Evolutionary conservation across 2,113 vertebrate genomes (phyloP), one percentile per base, ranked within the genome.

Genomic region (Cacatua alba): DNA sequence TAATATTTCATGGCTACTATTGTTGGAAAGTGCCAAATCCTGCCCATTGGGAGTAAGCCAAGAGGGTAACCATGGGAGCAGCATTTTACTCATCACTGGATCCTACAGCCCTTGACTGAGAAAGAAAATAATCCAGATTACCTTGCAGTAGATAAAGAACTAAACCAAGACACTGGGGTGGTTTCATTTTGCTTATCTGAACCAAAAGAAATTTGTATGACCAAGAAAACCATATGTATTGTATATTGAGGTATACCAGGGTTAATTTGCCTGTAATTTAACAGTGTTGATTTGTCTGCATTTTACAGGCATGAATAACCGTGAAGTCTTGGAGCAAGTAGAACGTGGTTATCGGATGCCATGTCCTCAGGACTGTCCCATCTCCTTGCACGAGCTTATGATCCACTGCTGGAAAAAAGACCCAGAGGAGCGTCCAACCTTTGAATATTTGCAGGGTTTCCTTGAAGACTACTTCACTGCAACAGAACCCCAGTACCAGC

Each of bases 381-480:
- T 98, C 97, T 99, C 99, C 26, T 98, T 99, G 89, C 99, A 99
- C 6, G 99, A 99, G 98, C 99, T 99, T 67, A 99, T 99, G 99
- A 98, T 99, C 90, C 99, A 99, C 97, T 99, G 99, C 99, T 99
- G 99, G 99, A 99, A 99, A 98, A 99, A 99, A 97, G 99, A 99
- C 88, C 98, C 99, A 1, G 99, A 99, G 94, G 99, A 99, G 74
- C 98, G 99, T 77, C 99, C 99, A 81, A 99, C 99, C 86, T 99
- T 99, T 7, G 99, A 99, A 93, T 99, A 99, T 97, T 98, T 99
- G 95, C 99, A 99, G 97, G 98, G 99, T 98, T 99, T 99, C 97
- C 98, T 99, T 96, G 99, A 99, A 98, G 99, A 99, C 98, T 99
- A 99, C 98, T 99, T 99, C 97, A 99, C 99, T 17, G 99, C 99